A percentile compares a stretch with the other conserved stretches of the same genome.
phyloP scores from a whole-genome alignment of 2,113 vertebrate genomes.

The Spermophilus dauricus region DNA sequence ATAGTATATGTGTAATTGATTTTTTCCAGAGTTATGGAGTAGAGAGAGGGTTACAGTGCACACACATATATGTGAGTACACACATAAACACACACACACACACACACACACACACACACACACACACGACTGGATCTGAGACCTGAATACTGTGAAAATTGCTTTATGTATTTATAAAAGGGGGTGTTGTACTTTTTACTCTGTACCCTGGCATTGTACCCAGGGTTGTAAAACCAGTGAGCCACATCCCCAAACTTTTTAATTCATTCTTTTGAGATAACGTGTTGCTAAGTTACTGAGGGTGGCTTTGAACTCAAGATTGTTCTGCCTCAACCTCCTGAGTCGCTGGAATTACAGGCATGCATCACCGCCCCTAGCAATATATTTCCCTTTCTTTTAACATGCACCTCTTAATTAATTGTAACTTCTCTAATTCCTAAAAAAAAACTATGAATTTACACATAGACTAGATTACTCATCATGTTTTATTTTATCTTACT shows the following conservation, averaged over 20 bases:
- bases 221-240: no score
- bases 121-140: background rate
- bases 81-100: no score
- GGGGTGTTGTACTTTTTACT: accelerated
- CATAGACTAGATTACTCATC: background rate
- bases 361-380: no score
- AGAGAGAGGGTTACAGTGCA: accelerated
- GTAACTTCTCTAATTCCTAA: background rate
- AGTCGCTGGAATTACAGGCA: no score
- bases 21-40: background rate
- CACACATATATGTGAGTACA: accelerated
- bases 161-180: background rate
- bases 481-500: background rate
- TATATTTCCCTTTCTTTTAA: background rate
- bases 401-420: background rate
- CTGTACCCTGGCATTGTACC: background rate
- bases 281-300: no score
- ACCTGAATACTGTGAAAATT: background rate
- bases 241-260: no score
- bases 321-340: no score
- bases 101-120: background rate
- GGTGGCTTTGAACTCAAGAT: no score
- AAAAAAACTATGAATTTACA: background rate
- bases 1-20: background rate
- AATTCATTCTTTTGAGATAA: no score